Evolutionary conservation across 2,113 vertebrate species (phyloP).

Genomic region (Psophia crepitans): DNA sequence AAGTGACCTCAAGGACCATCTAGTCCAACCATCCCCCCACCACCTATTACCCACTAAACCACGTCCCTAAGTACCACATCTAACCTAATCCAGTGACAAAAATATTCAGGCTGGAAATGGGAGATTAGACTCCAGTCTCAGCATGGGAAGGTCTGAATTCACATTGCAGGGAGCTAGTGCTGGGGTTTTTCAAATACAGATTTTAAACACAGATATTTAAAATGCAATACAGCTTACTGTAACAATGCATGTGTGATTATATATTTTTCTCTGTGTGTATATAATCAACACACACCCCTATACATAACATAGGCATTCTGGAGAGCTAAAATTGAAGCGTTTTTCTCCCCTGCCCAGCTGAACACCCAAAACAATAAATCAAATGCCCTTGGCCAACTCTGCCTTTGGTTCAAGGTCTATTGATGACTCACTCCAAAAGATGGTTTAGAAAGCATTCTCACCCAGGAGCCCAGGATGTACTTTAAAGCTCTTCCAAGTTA

Average conservation of each 20-base stretch:
- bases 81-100: not conserved
- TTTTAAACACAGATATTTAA: not conserved
- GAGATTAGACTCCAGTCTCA: not conserved
- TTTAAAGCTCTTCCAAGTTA: not conserved
- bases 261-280: not conserved
- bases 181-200: not conserved
- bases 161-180: not conserved
- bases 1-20: no score
- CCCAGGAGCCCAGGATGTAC: not conserved
- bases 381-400: not conserved
- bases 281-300: not conserved
- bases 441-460: not conserved
- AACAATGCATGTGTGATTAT: not conserved
- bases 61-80: no score
- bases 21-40: no score
- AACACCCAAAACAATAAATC: not conserved
- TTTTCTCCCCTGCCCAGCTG: not conserved
- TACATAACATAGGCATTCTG: not conserved
- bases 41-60: no score
- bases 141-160: not conserved
- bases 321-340: not conserved
- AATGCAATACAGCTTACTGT: not conserved
- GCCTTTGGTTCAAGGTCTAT: not conserved
- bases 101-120: not conserved
- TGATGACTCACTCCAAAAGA: not conserved